Base-by-base conservation (phyloP, 2,888 invertebrate genomes). In the Tetramorium bicarinatum region DNA sequence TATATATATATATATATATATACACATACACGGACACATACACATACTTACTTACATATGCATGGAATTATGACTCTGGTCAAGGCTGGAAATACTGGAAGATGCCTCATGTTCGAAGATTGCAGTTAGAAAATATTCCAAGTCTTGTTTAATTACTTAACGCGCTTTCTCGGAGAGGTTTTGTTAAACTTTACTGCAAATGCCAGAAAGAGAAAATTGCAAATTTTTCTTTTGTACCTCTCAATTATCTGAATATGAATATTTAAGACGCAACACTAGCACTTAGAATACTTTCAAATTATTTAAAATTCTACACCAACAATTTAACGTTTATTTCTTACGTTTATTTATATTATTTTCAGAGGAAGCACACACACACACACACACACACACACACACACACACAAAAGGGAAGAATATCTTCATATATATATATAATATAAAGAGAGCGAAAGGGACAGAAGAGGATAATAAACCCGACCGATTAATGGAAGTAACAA, bases 381-480 rank as follows among this genome's bases (percentile, higher is more conserved):
- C 29, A 29, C 29, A 29, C 29, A 2, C 29, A 29, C 29, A 2
- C 3, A 29, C 29, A 29, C n/a, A n/a, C n/a, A n/a, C n/a, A n/a
- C n/a, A n/a, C n/a, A n/a, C n/a, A n/a, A 29, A 29, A 29, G 29
- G 29, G 29, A 29, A 29, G 29, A 29, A 25, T 3, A 38, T 11
- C 25, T 8, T 6, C 38, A 66, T 38, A 44, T 67, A 41, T 44
- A 64, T 41, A 44, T 25, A 18, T 49, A 18, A 15, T 52, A 54
- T 21, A 21, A 41, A 67, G 64, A 67, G 72, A 77, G 52, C 56
- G 82, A 67, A 71, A 84, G 85, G 62, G 18, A 83, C 69, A 62
- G 76, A 64, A 38, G 56, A 85, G 90, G 87, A 71, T 88, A 87
- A 90, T 84, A 88, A 89, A 88, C 90, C 84, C 79, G 66, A 47